Percentiles rank a stretch among this genome's conserved stretches.
These are phyloP conservation scores for Brachymystax lenok DNA, from an alignment of 2,797 vertebrate species.

Conservation along the genomic window DNA sequence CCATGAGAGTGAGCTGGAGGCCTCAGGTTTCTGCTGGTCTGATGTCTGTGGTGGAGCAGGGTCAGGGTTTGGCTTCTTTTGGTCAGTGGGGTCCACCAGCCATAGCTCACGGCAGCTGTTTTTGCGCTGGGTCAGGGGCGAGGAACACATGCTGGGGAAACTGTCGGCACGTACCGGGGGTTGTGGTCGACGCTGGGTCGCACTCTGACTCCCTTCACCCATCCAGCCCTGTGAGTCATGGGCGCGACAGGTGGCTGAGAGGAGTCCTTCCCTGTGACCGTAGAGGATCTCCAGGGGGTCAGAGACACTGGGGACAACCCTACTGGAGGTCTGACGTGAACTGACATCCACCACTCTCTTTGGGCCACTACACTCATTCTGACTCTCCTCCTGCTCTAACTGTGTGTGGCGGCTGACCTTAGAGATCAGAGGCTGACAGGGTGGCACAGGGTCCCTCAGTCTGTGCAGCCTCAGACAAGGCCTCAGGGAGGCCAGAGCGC, in stretches of 20 bases:
- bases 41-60: conserved; percentile 1
- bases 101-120: conserved; percentile 50
- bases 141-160: not conserved
- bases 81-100: conserved; percentile 5
- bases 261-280: conserved; percentile 24
- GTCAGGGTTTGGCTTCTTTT: not conserved
- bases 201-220: not conserved
- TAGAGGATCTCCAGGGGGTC: conserved; percentile 62
- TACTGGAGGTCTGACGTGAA: conserved; percentile 7
- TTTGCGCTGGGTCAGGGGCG: not conserved
- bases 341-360: conserved; percentile 16
- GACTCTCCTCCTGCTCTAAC: not conserved
- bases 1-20: not conserved
- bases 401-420: not conserved
- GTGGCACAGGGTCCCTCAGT: not conserved
- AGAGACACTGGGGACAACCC: conserved; percentile 5
- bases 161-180: not conserved
- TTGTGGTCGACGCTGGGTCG: not conserved
- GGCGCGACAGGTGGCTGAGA: conserved; percentile 21
- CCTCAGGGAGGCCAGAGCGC: conserved; percentile 14
- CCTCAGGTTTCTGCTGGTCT: not conserved
- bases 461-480: not conserved
- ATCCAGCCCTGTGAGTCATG: not conserved
- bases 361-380: conserved; percentile 6
- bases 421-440: not conserved